These are phyloP conservation scores for Drosophila dives DNA, from an alignment of 2,888 invertebrate genomes.

Conservation along the genomic window DNA sequence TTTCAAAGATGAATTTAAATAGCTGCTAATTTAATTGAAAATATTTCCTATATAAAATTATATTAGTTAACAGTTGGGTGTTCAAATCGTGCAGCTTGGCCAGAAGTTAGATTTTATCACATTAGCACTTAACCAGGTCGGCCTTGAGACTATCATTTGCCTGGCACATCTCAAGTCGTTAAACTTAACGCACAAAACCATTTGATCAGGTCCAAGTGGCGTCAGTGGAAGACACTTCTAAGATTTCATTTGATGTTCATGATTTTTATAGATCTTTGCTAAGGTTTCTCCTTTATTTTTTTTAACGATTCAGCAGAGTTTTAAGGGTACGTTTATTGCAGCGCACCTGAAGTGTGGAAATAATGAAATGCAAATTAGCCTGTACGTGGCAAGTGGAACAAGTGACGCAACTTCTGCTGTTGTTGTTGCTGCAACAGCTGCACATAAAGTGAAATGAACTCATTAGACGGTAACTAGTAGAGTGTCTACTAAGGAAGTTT, in stretches of 20 bases:
- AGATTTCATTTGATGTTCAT: constrained; percentile 24
- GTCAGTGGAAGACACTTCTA: constrained; percentile 1
- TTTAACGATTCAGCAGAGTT: constrained; percentile 45
- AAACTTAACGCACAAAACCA: constrained; percentile 6
- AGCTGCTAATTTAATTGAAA: not conserved
- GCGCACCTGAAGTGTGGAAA: constrained; percentile 46
- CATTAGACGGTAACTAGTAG: constrained; percentile 45
- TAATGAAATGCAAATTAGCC: constrained; percentile 73
- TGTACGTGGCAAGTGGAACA: constrained; percentile 15
- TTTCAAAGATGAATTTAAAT: not conserved
- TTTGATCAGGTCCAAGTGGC: constrained; percentile 16
- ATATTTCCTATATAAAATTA: not conserved
- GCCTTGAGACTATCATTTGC: not conserved
- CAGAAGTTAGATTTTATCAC: not conserved
- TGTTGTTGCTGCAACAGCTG: constrained; percentile 27
- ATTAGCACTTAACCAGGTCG: not conserved
- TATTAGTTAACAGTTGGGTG: not conserved
- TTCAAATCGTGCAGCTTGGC: not conserved
- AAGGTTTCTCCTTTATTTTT: not conserved
- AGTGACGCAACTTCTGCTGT: constrained; percentile 2
- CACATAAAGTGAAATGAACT: constrained; percentile 69
- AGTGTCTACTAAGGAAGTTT: constrained; percentile 10
- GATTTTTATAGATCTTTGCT: constrained; percentile 11
- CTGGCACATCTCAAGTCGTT: not conserved
- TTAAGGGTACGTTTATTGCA: constrained; percentile 36